phyloP scores from a whole-genome alignment of 2,797 vertebrate species.

The Argya squamiceps region DNA sequence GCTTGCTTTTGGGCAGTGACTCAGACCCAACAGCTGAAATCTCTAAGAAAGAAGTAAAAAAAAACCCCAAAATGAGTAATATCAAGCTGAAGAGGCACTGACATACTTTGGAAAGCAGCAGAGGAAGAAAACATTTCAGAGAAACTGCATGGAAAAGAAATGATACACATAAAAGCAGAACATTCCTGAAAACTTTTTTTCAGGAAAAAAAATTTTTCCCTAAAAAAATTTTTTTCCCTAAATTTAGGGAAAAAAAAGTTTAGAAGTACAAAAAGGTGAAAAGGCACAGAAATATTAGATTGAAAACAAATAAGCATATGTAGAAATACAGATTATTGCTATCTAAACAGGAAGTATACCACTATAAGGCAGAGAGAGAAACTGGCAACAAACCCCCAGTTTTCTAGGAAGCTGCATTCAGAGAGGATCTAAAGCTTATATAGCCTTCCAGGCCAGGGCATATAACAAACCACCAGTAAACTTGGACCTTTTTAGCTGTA shows the following conservation, averaged over 20 bases:
- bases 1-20: background rate
- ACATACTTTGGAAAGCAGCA: background rate
- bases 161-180: background rate
- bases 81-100: background rate
- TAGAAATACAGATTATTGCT: background rate
- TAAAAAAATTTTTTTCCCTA: too few relatives aligned
- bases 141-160: background rate
- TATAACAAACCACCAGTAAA: background rate
- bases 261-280: background rate
- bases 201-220: too few relatives aligned
- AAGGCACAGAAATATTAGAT: background rate
- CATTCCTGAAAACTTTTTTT: background rate
- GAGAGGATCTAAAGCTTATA: background rate
- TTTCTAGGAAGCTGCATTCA: background rate
- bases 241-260: background rate
- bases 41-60: background rate
- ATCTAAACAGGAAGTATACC: background rate
- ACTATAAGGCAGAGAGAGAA: background rate
- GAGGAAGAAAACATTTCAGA: background rate
- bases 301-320: background rate
- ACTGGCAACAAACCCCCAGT: background rate
- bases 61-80: background rate
- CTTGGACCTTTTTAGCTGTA: background rate
- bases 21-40: background rate
- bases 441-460: background rate